A percentile compares a stretch with the other conserved stretches of the same genome.
Evolutionary conservation across 2,888 invertebrate species (phyloP).

Genomic region (Panzeria rudis): DNA sequence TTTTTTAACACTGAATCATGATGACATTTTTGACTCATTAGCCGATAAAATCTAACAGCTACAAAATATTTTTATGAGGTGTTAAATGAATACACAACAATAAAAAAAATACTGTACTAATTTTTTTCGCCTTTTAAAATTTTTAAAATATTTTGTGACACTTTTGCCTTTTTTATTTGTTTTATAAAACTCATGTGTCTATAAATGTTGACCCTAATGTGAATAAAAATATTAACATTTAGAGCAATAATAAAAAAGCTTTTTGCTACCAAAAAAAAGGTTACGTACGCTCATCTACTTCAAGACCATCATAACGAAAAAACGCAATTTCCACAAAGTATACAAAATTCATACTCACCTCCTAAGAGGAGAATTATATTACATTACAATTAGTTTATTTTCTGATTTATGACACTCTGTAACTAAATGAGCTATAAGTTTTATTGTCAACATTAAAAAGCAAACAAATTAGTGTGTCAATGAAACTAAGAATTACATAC

Average conservation of each 20-base stretch:
- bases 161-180: background rate
- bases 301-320: too few species aligned
- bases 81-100: constrained; percentile 41
- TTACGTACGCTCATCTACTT: too few species aligned
- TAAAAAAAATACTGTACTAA: constrained; percentile 31
- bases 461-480: too few species aligned
- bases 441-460: too few species aligned
- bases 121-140: constrained; percentile 3
- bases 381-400: too few species aligned
- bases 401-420: too few species aligned
- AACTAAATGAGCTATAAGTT: too few species aligned
- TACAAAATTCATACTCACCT: too few species aligned
- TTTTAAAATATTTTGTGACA: constrained; percentile 27
- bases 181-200: background rate
- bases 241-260: constrained; percentile 6
- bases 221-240: constrained; percentile 27
- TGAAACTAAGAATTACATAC: too few species aligned
- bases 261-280: constrained; percentile 5
- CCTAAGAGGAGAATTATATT: too few species aligned
- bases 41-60: constrained; percentile 10
- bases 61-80: constrained; percentile 27
- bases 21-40: constrained; percentile 37
- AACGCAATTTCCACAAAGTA: too few species aligned
- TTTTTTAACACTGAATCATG: constrained; percentile 33
- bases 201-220: constrained; percentile 39